A percentile compares a stretch with the other conserved stretches of the same genome.
Conservation (phyloP, 2,888 invertebrate species). For the Tachina grossa region DNA sequence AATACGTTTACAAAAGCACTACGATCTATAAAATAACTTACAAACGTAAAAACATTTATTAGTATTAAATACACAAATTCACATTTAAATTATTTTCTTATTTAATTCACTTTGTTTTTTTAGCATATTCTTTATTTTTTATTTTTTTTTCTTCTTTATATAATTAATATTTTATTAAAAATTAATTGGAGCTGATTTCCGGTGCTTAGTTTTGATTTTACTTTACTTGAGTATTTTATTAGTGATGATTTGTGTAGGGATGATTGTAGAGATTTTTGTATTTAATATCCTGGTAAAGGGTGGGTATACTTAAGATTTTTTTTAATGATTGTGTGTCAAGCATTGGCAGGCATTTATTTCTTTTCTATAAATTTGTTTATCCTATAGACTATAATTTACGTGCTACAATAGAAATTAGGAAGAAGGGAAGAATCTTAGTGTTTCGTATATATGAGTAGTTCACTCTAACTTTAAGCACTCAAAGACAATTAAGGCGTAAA, state of each 20-base stretch:
- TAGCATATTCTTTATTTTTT: conserved; percentile 14
- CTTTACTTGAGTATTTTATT: conserved; percentile 28
- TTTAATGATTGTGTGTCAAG: conserved; percentile 66
- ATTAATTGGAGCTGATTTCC: conserved; percentile 75
- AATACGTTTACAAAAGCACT: background rate
- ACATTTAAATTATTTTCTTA: conserved; percentile 53
- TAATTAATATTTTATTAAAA: conserved; percentile 71
- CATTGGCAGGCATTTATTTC: conserved; percentile 63
- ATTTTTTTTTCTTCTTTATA: conserved; percentile 70
- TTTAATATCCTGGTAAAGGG: conserved; percentile 39
- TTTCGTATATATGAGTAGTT: background rate
- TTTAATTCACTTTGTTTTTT: background rate
- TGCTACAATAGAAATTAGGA: conserved; percentile 19
- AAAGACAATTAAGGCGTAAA: too few relatives aligned
- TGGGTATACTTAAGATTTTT: conserved; percentile 55
- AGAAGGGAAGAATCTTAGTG: background rate
- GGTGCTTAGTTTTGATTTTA: conserved; percentile 68
- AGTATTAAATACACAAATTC: conserved; percentile 44
- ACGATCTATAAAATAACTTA: conserved; percentile 21
- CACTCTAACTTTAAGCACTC: too few relatives aligned
- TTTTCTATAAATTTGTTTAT: conserved; percentile 36
- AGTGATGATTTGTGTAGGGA: conserved; percentile 17
- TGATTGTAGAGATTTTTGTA: conserved; percentile 20
- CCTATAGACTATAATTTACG: conserved; percentile 50
- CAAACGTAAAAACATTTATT: conserved; percentile 26